A percentile compares a stretch with the other conserved stretches of the same genome.
Evolutionary conservation across 37 sponge, comb jelly and placozoan genomes (phyloP).

Genomic region (Ephydatia muelleri): DNA sequence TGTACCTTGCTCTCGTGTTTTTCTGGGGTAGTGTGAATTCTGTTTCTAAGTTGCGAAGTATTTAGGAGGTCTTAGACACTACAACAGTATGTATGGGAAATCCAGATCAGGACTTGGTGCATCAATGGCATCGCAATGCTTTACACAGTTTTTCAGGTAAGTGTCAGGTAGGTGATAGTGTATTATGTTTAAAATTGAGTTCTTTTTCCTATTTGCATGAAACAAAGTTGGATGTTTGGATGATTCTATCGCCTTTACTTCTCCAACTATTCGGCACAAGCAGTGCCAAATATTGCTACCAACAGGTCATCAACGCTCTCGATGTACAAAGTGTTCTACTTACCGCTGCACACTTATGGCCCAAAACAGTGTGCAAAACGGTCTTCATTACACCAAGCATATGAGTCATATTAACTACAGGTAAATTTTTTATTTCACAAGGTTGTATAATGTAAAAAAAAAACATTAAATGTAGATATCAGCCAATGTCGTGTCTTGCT

Average conservation of each 20-base stretch:
- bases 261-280: not conserved
- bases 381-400: not conserved
- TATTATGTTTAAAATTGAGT: not conserved
- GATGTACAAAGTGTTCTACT: not conserved
- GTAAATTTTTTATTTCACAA: not conserved
- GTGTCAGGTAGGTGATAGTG: too few relatives aligned
- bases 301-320: not conserved
- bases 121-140: conserved; percentile 3
- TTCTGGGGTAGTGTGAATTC: too few relatives aligned
- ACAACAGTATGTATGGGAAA: conserved; percentile 13
- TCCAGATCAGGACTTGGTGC: conserved; percentile 7
- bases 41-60: too few relatives aligned
- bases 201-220: not conserved
- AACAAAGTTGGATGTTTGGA: not conserved
- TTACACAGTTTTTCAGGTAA: not conserved
- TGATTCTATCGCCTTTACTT: not conserved
- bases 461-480: not conserved
- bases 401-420: not conserved
- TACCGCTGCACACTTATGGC: not conserved
- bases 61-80: not conserved
- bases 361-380: not conserved
- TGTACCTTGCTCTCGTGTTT: too few relatives aligned
- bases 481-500: not conserved
- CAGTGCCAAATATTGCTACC: not conserved
- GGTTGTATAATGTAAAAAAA: not conserved